A percentile compares a stretch with the other conserved stretches of the same genome.
Evolutionary conservation across 1,140 invertebrate genomes (phyloP).

Genomic region (Acyrthosiphon pisum): DNA sequence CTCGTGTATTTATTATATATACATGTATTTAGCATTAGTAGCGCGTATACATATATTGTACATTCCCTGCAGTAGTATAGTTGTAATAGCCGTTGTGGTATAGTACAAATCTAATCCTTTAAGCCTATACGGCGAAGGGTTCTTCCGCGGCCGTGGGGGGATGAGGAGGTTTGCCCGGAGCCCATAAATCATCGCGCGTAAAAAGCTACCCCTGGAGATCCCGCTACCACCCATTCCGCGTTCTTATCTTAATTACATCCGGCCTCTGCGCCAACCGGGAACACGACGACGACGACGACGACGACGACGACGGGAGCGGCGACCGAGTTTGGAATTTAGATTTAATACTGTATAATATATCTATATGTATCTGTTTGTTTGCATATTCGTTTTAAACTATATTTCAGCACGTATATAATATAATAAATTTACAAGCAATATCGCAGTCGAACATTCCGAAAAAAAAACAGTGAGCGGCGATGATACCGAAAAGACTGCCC

Average conservation of each 20-base stretch:
- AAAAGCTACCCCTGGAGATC: constrained; percentile 24
- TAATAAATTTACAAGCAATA: background rate
- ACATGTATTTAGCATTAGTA: constrained; percentile 3
- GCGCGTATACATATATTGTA: background rate
- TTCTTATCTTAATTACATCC: constrained; percentile 58
- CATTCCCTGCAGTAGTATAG: background rate
- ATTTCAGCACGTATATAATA: background rate
- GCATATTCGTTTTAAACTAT: background rate
- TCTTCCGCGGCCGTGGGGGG: background rate
- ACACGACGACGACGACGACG: background rate
- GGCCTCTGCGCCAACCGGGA: constrained; percentile 15
- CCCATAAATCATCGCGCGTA: constrained; percentile 53
- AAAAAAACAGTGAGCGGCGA: background rate
- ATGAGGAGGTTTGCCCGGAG: background rate
- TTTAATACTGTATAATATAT: background rate
- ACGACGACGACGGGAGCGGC: background rate
- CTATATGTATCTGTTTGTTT: background rate
- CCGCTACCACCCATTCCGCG: constrained; percentile 38
- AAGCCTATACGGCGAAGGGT: constrained; percentile 18
- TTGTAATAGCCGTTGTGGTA: constrained; percentile 19
- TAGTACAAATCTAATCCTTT: constrained; percentile 44
- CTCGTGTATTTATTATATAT: background rate
- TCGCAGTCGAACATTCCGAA: background rate
- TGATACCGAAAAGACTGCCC: background rate
- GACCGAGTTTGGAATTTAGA: constrained; percentile 27